A percentile compares a stretch with the other conserved stretches of the same genome.
Conservation (phyloP, 2,888 invertebrate species). For the Drosophila anomalipes region DNA sequence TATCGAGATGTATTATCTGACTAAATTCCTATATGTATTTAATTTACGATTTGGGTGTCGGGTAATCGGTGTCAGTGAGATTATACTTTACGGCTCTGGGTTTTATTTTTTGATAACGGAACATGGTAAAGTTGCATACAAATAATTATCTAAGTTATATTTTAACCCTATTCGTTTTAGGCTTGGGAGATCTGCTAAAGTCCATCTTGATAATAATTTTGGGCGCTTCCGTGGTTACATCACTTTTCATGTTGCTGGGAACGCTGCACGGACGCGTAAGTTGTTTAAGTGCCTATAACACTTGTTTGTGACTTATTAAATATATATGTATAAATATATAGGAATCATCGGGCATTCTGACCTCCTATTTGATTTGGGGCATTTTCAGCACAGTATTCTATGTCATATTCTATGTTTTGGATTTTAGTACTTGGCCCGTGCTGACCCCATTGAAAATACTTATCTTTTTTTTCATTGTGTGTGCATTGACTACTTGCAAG, state of each 20-base stretch:
- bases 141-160: neutral
- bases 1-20: constrained; percentile 31
- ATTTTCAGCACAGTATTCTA: constrained; percentile 21
- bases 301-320: neutral
- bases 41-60: constrained; percentile 42
- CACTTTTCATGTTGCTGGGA: constrained; percentile 28
- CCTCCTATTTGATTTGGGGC: constrained; percentile 52
- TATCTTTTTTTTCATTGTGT: neutral
- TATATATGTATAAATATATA: neutral
- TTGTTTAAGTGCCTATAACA: neutral
- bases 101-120: constrained; percentile 1
- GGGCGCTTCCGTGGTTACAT: constrained; percentile 28
- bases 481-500: constrained; percentile 29
- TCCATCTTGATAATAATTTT: constrained; percentile 36
- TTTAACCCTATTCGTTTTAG: constrained; percentile 11
- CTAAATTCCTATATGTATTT: constrained; percentile 40
- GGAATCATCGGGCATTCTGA: constrained; percentile 56
- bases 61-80: constrained; percentile 28
- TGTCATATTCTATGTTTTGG: constrained; percentile 6
- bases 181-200: constrained; percentile 15
- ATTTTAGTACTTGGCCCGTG: neutral
- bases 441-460: neutral
- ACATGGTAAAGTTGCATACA: constrained; percentile 21
- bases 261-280: constrained; percentile 47
- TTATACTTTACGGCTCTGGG: constrained; percentile 17